These are phyloP conservation scores for Bambusicola thoracicus DNA, from an alignment of 2,113 vertebrate genomes.

Conservation along the genomic window DNA sequence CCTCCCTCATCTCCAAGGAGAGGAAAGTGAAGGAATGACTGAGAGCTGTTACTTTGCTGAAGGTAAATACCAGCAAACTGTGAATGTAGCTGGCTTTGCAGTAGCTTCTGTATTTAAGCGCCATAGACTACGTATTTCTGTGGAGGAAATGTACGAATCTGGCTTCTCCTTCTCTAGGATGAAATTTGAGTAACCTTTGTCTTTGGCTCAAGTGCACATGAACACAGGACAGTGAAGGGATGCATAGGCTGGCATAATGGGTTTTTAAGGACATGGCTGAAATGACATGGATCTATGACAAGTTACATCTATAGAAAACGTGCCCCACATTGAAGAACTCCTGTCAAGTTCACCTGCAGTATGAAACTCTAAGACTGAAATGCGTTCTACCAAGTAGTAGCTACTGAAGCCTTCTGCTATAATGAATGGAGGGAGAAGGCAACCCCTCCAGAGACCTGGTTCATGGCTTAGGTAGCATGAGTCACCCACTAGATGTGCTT, in stretches of 20 bases:
- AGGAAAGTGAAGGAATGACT: not conserved
- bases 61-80: not conserved
- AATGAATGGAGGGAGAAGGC: not conserved
- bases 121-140: not conserved
- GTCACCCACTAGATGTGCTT: not conserved
- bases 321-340: not conserved
- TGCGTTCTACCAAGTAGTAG: not conserved
- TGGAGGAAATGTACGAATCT: not conserved
- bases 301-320: not conserved
- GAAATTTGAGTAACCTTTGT: not conserved
- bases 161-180: not conserved
- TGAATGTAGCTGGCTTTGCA: not conserved
- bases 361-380: not conserved
- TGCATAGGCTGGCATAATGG: not conserved
- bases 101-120: not conserved
- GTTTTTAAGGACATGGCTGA: not conserved
- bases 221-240: not conserved
- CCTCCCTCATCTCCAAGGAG: not conserved
- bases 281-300: not conserved
- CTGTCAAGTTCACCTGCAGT: not conserved
- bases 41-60: not conserved
- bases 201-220: rapidly evolving
- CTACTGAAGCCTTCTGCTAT: not conserved
- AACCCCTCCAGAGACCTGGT: not conserved
- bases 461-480: not conserved